Evolutionary conservation across 2,888 invertebrate genomes (phyloP), one percentile per base, ranked within the genome.

Genomic region (Rotaria sp.): DNA sequence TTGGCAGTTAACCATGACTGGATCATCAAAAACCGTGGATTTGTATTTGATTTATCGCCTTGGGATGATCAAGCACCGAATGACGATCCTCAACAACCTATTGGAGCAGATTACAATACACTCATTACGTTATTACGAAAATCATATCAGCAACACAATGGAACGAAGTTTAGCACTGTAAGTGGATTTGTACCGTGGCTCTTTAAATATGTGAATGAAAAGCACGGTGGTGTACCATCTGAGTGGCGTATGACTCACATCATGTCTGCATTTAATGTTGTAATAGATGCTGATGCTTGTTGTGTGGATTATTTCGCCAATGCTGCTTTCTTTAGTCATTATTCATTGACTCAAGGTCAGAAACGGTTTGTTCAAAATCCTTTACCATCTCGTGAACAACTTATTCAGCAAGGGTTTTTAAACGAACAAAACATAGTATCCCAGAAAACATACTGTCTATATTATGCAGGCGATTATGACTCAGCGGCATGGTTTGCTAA

Each of bases 121-220:
- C 18, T 67, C 0, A 67, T 67, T 21, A 35, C 35, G 3, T 3
- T 67, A 30, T 67, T 67, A 67, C 35, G 35, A 35, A 67, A 67
- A 35, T 35, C 35, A 67, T 67, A 67, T 67, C 67, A 35, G 35
- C 67, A 67, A 35, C 67, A 67, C 21, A 67, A 67, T 35, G 67
- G 67, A 21, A 67, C 67, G 1, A 67, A 67, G 18, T 67, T 67
- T 67, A 67, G 67, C 21, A 67, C 67, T 35, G 67, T 67, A 15
- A 67, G 67, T 67, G 67, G 67, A 67, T 67, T 67, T 67, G 67
- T 67, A 35, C 67, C 67, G 3, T 67, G 67, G 67, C 67, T 67
- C 1, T 67, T 67, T 7, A 67, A 67, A 67, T 67, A 67, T 21
- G 67, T 67, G 4, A 21, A 67, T 15, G 67, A 35, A 13, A 67